Conservation (phyloP, 2,113 vertebrate species). For the Coptodon rendalli region DNA sequence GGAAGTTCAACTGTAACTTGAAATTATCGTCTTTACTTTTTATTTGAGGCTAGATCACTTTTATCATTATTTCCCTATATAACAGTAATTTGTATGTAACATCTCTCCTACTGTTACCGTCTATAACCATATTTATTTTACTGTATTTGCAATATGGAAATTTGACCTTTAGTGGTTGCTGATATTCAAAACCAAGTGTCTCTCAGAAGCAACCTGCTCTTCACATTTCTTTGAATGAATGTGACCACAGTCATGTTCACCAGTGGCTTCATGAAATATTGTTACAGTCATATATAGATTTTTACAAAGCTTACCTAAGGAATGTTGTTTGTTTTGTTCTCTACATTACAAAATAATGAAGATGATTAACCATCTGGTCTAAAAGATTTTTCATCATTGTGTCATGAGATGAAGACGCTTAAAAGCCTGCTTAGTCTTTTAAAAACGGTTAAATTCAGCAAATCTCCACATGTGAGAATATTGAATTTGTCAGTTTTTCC, state of each 20-base stretch:
- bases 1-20: not conserved
- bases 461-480: not conserved
- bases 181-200: not conserved
- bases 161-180: not conserved
- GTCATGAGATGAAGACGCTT: not conserved
- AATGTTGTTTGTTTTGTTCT: not conserved
- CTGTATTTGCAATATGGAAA: not conserved
- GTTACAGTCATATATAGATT: not conserved
- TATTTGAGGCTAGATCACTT: not conserved
- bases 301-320: not conserved
- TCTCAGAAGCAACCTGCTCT: not conserved
- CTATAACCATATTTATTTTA: not conserved
- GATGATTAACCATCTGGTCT: not conserved
- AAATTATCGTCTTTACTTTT: not conserved
- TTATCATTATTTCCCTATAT: not conserved
- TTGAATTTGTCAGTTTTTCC: not conserved
- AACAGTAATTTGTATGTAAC: not conserved
- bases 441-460: not conserved
- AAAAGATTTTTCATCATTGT: not conserved
- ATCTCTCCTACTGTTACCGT: rapidly evolving
- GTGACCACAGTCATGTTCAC: not conserved
- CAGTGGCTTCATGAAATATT: not conserved
- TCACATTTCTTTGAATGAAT: not conserved
- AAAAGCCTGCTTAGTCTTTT: not conserved
- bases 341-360: not conserved